phyloP scores from a whole-genome alignment of 30 jellyfish, hydroid and myxozoan genomes.

The Phacellophora camtschatica region DNA sequence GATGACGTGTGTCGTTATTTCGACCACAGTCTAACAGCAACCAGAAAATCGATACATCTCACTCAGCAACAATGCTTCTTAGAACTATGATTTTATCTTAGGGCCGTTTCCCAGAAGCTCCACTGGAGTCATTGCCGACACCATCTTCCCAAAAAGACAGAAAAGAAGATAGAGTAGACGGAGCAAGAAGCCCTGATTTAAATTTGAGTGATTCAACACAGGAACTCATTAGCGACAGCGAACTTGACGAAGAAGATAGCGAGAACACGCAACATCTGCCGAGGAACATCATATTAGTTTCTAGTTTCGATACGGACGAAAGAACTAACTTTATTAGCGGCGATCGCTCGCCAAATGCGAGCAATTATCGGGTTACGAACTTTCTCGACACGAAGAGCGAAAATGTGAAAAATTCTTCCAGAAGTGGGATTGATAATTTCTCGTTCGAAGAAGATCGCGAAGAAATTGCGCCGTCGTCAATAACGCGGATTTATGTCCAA shows the following conservation, averaged over 20 bases:
- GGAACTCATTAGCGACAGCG: neutral
- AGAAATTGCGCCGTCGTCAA: neutral
- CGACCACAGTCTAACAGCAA: no score
- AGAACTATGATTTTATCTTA: no score
- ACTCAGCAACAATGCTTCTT: no score
- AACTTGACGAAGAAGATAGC: neutral
- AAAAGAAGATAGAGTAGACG: neutral
- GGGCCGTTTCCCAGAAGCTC: conserved; percentile 17
- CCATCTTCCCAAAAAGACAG: neutral
- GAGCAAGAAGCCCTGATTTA: neutral
- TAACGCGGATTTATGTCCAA: neutral
- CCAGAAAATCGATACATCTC: no score
- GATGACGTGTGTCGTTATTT: no score
- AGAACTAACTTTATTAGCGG: conserved; percentile 39
- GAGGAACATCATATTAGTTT: conserved; percentile 15
- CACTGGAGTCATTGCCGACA: neutral
- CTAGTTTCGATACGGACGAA: neutral
- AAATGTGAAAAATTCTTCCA: neutral
- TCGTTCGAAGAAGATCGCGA: conserved; percentile 46
- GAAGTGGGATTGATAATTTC: conserved; percentile 36
- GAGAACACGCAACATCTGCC: conserved; percentile 11
- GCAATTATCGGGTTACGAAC: conserved; percentile 48
- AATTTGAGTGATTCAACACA: neutral
- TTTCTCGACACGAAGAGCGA: conserved; percentile 20
- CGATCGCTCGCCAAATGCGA: conserved; percentile 19